Percentiles rank a stretch among this genome's conserved stretches.
Conservation (phyloP, 2,113 vertebrate genomes). For the Panthera tigris region DNA sequence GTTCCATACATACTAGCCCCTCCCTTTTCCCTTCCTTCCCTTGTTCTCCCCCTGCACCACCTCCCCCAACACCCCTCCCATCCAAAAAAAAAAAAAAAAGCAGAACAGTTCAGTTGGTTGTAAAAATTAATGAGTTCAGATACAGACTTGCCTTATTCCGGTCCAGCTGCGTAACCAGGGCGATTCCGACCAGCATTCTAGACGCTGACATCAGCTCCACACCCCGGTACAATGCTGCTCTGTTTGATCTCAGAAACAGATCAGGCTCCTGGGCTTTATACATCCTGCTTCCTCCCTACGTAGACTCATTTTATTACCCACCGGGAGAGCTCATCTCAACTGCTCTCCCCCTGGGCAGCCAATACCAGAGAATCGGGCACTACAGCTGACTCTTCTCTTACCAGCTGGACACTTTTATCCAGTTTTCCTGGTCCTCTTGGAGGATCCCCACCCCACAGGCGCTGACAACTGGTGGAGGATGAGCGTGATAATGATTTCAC, state of each 20-base stretch:
- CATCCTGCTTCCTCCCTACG: slow-evolving; percentile 89
- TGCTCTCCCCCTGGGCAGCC: slow-evolving; percentile 78
- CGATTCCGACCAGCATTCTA: slow-evolving; percentile 86
- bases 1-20: slow-evolving; percentile 60
- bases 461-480: slow-evolving; percentile 55
- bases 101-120: slow-evolving; percentile 87
- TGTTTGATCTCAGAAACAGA: slow-evolving; percentile 90
- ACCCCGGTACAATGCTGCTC: slow-evolving; percentile 88
- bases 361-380: slow-evolving; percentile 76
- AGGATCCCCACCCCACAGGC: not conserved
- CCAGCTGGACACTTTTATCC: slow-evolving; percentile 78
- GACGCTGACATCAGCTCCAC: slow-evolving; percentile 89
- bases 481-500: slow-evolving; percentile 45
- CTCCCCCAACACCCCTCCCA: not conserved
- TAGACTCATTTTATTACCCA: slow-evolving; percentile 88
- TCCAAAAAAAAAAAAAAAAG: slow-evolving; percentile 55
- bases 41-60: slow-evolving; percentile 57
- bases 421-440: not conserved
- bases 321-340: slow-evolving; percentile 85
- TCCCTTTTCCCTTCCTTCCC: slow-evolving; percentile 61
- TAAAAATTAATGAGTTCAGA: slow-evolving; percentile 91
- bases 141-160: slow-evolving; percentile 89
- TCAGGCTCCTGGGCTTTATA: slow-evolving; percentile 88
- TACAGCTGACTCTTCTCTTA: slow-evolving; percentile 74
- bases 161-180: slow-evolving; percentile 90